phyloP scores from a whole-genome alignment of 2,113 vertebrate genomes.

The Leptocoma aspasia region DNA sequence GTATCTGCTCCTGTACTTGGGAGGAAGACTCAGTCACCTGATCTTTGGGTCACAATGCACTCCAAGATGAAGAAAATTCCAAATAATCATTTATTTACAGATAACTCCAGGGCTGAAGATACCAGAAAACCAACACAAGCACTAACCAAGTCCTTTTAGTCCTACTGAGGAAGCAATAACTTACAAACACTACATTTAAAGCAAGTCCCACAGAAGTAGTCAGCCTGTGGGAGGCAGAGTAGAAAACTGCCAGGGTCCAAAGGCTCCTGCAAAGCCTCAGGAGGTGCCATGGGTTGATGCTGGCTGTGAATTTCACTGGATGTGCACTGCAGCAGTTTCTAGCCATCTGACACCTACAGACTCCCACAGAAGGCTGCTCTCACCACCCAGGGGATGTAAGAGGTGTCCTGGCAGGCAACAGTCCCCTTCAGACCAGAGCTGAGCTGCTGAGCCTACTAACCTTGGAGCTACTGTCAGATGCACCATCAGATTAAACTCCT shows the following conservation, averaged over 20 bases:
- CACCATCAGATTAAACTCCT: not conserved
- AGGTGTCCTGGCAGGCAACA: not conserved
- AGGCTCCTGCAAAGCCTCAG: not conserved
- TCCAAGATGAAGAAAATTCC: not conserved
- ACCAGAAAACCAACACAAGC: not conserved
- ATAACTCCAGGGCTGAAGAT: not conserved
- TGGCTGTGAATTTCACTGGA: not conserved
- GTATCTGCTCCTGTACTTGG: fast-evolving
- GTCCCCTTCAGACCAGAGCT: fast-evolving
- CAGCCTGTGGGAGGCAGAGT: not conserved
- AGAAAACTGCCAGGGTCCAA: not conserved
- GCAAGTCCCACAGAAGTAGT: not conserved
- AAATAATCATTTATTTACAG: not conserved
- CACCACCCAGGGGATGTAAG: not conserved
- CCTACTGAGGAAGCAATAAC: not conserved
- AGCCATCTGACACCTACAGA: not conserved
- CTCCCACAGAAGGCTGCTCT: not conserved
- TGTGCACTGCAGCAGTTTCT: not conserved
- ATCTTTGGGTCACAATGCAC: not conserved
- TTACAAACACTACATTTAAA: not conserved
- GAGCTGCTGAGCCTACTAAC: not conserved
- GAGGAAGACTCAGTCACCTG: not conserved
- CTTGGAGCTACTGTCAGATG: not conserved
- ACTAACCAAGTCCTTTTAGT: not conserved
- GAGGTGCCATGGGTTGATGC: not conserved